These are phyloP conservation scores for Carabus problematicus DNA, from an alignment of 2,888 invertebrate species.

Conservation along the genomic window DNA sequence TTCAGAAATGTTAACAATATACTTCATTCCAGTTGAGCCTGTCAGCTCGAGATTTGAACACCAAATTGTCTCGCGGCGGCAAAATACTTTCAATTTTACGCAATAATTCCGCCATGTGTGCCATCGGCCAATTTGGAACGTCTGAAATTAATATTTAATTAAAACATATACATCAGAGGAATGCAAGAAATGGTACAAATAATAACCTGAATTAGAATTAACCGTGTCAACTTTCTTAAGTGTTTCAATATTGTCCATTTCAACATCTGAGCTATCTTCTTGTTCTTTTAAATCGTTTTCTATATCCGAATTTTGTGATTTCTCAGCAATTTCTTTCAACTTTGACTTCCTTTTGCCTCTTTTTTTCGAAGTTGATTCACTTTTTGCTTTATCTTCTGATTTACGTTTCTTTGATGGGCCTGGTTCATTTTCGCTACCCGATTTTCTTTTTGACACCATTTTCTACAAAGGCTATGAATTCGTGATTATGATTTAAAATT, in stretches of 20 bases:
- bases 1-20: constrained; percentile 46
- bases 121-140: constrained; percentile 55
- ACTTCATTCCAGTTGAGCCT: constrained; percentile 61
- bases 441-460: constrained; percentile 37
- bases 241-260: background rate
- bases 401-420: constrained; percentile 32
- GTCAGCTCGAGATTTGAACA: constrained; percentile 57
- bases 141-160: constrained; percentile 18
- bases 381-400: constrained; percentile 9
- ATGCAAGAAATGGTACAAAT: background rate
- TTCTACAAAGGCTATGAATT: no score
- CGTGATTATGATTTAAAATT: no score
- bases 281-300: no score
- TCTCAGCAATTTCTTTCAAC: background rate
- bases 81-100: constrained; percentile 57
- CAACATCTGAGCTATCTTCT: background rate
- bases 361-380: constrained; percentile 14
- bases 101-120: constrained; percentile 58
- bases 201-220: no score
- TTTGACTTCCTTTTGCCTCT: constrained; percentile 22
- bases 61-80: constrained; percentile 59
- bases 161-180: constrained; percentile 4
- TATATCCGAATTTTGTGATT: constrained; percentile 15
- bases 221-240: background rate
- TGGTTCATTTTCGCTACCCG: constrained; percentile 19